phyloP scores from a whole-genome alignment of 2,888 invertebrate species.

The Agonopterix alstromeriana region DNA sequence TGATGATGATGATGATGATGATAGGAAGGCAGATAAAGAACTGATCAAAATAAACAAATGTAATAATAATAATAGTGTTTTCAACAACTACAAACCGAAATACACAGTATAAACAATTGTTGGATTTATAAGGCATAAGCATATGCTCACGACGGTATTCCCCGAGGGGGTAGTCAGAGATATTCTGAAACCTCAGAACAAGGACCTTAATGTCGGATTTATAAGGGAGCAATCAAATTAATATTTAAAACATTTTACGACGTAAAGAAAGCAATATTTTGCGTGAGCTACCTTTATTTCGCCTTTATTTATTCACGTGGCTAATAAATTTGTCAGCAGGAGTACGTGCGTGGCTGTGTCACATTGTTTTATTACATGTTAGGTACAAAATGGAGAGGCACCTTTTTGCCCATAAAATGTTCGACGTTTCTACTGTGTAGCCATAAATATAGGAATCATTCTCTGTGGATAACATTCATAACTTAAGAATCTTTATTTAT shows the following conservation, averaged over 20 bases:
- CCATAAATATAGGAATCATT: conserved; percentile 12
- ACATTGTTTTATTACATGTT: conserved; percentile 39
- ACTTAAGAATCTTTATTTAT: too few relatives aligned
- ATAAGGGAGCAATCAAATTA: not conserved
- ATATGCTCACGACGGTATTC: too few relatives aligned
- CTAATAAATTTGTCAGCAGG: conserved; percentile 33
- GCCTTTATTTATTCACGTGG: conserved; percentile 16
- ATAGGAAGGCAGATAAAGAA: too few relatives aligned
- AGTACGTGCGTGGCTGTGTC: conserved; percentile 26
- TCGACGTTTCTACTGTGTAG: conserved; percentile 18
- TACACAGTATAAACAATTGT: too few relatives aligned
- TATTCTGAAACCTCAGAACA: too few relatives aligned
- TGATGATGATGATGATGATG: too few relatives aligned
- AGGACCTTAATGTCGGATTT: too few relatives aligned
- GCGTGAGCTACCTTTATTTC: conserved; percentile 21
- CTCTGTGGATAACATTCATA: conserved; percentile 16
- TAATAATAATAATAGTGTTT: too few relatives aligned
- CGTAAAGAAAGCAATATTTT: conserved; percentile 17
- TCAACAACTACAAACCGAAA: too few relatives aligned
- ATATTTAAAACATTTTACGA: not conserved
- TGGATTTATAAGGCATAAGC: too few relatives aligned
- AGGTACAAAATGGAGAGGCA: conserved; percentile 30
- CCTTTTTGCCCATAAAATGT: conserved; percentile 23
- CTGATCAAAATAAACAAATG: too few relatives aligned
- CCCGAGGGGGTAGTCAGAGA: too few relatives aligned